Evolutionary conservation across 2,113 vertebrate genomes (phyloP), one percentile per base, ranked within the genome.

Genomic region (Bufo gargarizans): DNA sequence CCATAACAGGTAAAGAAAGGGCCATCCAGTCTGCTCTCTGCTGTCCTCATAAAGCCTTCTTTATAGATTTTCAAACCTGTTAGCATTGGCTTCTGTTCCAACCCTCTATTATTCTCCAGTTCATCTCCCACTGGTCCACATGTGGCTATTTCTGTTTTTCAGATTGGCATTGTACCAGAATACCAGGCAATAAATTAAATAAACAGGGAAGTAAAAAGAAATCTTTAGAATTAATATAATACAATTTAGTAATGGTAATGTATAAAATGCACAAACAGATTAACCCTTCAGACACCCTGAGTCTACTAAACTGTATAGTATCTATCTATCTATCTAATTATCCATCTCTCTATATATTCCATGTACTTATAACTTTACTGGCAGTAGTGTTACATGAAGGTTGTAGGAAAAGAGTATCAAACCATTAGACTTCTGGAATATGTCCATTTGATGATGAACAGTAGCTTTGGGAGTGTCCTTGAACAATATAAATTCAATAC

Each of bases 71-170:
- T 80, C 13, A 33, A 80, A 11, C 20, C 1, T 59, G 77, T 56
- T 76, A 76, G 72, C 45, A 49, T 20, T 76, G 72, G 72, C 72
- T 50, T 58, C 14, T 43, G 50, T 80, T 33, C n/a, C n/a, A 58
- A 59, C 0, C 6, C 13, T 20, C 55, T 59, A 43, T 80, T 80
- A 56, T 59, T 22, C 22, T 80, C 17, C 77, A 59, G 13, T 33
- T 43, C 55, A 59, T 17, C 49, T 16, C 77, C 77, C 77, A 56
- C n/a, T 80, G 55, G 9, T 58, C 55, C n/a, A 55, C 77, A 80
- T 80, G 43, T 80, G 77, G 53, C 55, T 58, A 33, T n/a, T 56
- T 80, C n/a, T 33, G n/a, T 58, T 80, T 76, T 80, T 59, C 13
- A 59, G 4, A 80, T 6, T 17, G 55, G 53, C n/a, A 80, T 43